Evolutionary conservation across 2,888 invertebrate genomes (phyloP), one percentile per base, ranked within the genome.

Genomic region (Colletes collaris): DNA sequence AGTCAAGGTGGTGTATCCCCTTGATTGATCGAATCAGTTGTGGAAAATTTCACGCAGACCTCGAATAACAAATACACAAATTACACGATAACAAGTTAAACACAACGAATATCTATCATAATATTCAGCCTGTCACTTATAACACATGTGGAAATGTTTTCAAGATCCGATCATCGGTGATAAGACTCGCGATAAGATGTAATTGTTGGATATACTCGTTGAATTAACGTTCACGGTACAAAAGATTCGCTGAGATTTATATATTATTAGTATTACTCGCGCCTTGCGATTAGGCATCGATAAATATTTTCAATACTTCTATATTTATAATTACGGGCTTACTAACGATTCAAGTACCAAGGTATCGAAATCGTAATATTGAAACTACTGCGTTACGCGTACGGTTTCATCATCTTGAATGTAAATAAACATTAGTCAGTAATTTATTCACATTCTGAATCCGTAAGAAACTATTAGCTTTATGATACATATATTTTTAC

Each of bases 61-160:
- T 10, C 16, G 3, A 10, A 0, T 10, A 3, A 11, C 6, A 7
- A 50, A n/a, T 5, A 11, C 13, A 4, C 3, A 53, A 67, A 44
- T 44, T 50, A 67, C 44, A 16, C 49, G 58, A 67, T 52, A 40
- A 58, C 7, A 58, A 58, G 16, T 58, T 16, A 7, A n/a, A 6
- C 8, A 72, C 37, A 11, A 40, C 19, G 35, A 19, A 55, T 40
- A 19, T 13, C 10, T 55, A 16, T 55, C 53, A 7, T 40, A 40
- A 46, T 46, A 46, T 46, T 46, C 40, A 40, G 8, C 1, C 46
- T 53, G 53, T 60, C 60, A 27, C 44, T 46, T 53, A 4, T n/a
- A 52, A 11, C 44, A 46, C 44, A 46, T 46, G 44, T 46, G 44
- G 44, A 7, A 8, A 46, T 46, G 44, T 16, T 40, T 16, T 5